Conservation (phyloP, 64 coral and sea anemone species). For the Montipora sp. region DNA sequence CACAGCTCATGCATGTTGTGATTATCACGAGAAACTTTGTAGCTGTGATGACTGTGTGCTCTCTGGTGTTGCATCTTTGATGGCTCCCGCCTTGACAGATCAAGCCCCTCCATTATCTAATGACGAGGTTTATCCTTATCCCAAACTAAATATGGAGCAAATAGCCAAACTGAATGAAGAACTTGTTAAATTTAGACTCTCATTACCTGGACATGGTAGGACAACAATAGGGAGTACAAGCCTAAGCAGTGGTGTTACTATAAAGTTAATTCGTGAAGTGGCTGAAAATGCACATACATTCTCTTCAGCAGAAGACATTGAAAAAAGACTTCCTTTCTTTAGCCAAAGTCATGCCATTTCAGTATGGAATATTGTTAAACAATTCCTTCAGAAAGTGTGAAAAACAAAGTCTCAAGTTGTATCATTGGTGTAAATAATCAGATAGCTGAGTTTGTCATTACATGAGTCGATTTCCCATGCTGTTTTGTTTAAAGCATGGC, state of each 20-base stretch:
- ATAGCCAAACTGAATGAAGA: not conserved
- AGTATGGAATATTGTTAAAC: not conserved
- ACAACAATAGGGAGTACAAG: not conserved
- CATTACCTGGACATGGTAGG: not conserved
- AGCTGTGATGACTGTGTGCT: slow-evolving; percentile 13
- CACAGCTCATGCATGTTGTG: slow-evolving; percentile 29
- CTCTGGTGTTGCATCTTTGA: slow-evolving; percentile 4
- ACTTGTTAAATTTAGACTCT: not conserved
- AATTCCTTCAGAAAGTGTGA: not conserved
- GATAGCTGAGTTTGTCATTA: not conserved
- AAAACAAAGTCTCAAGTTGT: not conserved
- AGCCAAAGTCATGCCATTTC: not conserved
- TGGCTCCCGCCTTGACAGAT: slow-evolving; percentile 1
- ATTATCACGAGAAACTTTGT: slow-evolving; percentile 25
- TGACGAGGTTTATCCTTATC: not conserved
- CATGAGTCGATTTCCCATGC: not conserved
- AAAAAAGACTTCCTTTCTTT: not conserved
- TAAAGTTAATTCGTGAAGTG: not conserved
- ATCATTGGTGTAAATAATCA: not conserved
- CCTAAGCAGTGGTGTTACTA: not conserved
- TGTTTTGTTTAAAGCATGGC: not conserved
- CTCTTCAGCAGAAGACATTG: not conserved
- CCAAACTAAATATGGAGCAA: not conserved
- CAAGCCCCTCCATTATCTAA: not conserved
- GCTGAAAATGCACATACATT: not conserved